These are phyloP conservation scores for Zonitis immaculata DNA, from an alignment of 2,888 invertebrate species.

Conservation along the genomic window DNA sequence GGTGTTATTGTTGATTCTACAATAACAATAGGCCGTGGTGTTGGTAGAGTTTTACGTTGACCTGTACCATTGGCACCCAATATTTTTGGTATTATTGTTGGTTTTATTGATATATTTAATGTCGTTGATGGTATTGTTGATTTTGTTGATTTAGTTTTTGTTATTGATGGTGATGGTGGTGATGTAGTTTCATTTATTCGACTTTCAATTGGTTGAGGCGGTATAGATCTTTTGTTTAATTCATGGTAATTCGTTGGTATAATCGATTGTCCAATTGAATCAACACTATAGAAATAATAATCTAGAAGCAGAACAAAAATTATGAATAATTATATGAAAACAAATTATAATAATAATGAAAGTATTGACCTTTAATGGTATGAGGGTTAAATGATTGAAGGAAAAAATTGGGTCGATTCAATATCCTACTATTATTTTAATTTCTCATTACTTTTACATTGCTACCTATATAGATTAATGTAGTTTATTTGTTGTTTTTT, in stretches of 20 bases:
- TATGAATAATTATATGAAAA: too few species aligned
- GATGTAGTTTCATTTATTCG: not conserved
- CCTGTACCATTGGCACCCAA: slow-evolving; percentile 53
- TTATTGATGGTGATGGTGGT: not conserved
- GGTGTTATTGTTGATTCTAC: slow-evolving; percentile 5
- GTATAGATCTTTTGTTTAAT: not conserved
- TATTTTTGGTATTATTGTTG: slow-evolving; percentile 24
- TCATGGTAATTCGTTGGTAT: not conserved
- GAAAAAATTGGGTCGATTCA: not conserved
- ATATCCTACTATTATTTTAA: not conserved
- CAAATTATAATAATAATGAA: not conserved
- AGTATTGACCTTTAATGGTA: not conserved
- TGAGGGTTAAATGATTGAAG: not conserved
- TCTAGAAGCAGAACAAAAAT: not conserved
- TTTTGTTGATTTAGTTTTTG: slow-evolving; percentile 1
- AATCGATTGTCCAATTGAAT: not conserved
- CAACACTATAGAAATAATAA: not conserved
- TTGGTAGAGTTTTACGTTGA: slow-evolving; percentile 35
- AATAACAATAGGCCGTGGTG: slow-evolving; percentile 8
- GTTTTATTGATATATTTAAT: slow-evolving; percentile 2
- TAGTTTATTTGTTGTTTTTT: not conserved
- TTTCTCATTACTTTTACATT: not conserved
- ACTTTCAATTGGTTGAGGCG: not conserved
- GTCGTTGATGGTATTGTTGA: slow-evolving; percentile 4
- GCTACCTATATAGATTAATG: not conserved